Evolutionary conservation across 2,797 vertebrate genomes (phyloP), one percentile per base, ranked within the genome.

Genomic region (Schizothorax lantsangensis): DNA sequence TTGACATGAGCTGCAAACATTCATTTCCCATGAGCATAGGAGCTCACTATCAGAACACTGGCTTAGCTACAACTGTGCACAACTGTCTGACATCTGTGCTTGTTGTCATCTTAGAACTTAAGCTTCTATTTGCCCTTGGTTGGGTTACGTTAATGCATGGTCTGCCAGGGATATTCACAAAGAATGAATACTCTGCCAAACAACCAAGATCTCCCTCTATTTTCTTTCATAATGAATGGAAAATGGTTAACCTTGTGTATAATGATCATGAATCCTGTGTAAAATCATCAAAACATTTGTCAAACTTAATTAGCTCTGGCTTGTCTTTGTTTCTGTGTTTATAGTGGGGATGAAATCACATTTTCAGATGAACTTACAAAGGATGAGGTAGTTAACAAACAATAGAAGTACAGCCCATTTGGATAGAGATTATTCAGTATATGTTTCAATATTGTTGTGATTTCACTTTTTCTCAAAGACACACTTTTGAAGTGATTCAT

Each of bases 251-350:
- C 47, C 43, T 33, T 69, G 64, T 69, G 19, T 82, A 21, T 79
- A 52, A 78, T 72, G 36, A 73, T n/a, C 71, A 47, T 45, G 14
- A 45, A 79, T 87, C 68, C 36, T 83, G 54, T 64, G 11, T 80
- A 30, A 77, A 81, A 78, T 81, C 19, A 74, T 36, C 33, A 78
- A 40, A 81, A 40, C 45, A 68, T 68, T 69, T 14, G 38, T 74
- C 71, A 82, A 21, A 43, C 30, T 68, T 77, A 36, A 82, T 88
- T 85, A 84, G 71, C 30, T 78, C 89, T 81, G 80, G 75, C 68
- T 81, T 57, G 33, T 71, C 77, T 84, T 83, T 40, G 81, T 88
- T 88, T 86, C 75, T 81, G 30, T 78, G 89, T 87, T 88, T 88
- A 75, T 52, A 74, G 71, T 38, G 23, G 57, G 52, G 78, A 57